Evolutionary conservation across 2,113 vertebrate genomes (phyloP), one percentile per base, ranked within the genome.

Genomic region (Antechinus stuartii): DNA sequence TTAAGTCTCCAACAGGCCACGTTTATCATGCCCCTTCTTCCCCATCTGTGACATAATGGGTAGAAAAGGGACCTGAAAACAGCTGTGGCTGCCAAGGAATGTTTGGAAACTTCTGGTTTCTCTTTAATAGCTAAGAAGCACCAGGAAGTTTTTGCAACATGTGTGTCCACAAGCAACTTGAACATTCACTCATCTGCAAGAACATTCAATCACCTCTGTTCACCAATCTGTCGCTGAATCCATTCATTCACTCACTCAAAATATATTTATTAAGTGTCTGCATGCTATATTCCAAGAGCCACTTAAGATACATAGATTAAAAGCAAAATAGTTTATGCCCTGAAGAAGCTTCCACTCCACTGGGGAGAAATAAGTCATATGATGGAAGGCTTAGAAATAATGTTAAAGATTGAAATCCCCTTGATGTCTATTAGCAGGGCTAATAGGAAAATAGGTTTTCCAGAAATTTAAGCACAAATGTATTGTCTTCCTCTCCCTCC

Each of bases 71-170:
- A 84, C 68, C 56, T 95, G 91, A 84, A 96, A 93, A 94, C 0
- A 94, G 91, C 92, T 56, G 76, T 96, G 95, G 96, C 68, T 56
- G 54, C 91, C 94, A 95, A 92, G 96, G 90, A 94, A 52, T 42
- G 90, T 92, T 95, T 93, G 57, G 95, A 96, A 94, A 97, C 76
- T 35, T 96, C 24, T 54, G 97, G 97, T 57, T 97, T 92, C 91
- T 89, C 91, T 91, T 90, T 93, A 92, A 91, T 89, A 93, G 92
- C 91, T 90, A 91, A 95, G 90, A 92, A 50, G 76, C 91, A 95
- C 93, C 7, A 30, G 46, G 46, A 92, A 95, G 84, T 90, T 97
- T 96, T 84, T 95, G 91, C 91, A 95, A 92, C 7, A 8, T 42
- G 61, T 54, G 84, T 91, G 30, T 92, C 57, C 47, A 91, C 49